Percentiles rank a stretch among this genome's conserved stretches.
phyloP scores from a whole-genome alignment of 2,797 vertebrate genomes.

The Hyperoplus lanceolatus region DNA sequence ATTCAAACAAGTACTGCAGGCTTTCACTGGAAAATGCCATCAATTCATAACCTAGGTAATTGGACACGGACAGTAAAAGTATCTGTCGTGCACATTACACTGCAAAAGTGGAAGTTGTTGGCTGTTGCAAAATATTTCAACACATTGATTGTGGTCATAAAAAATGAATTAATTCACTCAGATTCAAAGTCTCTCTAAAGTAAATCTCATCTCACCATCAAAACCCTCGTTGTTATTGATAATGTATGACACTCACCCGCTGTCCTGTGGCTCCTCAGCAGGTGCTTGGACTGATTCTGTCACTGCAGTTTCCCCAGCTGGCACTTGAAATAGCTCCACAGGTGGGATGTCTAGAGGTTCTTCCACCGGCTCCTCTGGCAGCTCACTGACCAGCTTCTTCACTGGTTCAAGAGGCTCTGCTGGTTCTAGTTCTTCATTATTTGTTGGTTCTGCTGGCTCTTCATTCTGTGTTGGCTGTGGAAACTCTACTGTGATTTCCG shows the following conservation, averaged over 20 bases:
- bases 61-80: conserved; percentile 2
- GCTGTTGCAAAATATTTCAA: neutral
- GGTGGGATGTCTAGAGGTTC: conserved; percentile 41
- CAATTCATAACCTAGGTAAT: neutral
- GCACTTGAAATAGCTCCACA: conserved; percentile 34
- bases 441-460: conserved; percentile 42
- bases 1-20: conserved; percentile 20
- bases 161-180: neutral
- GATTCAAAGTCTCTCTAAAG: neutral
- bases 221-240: neutral
- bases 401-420: conserved; percentile 41
- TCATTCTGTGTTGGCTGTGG: conserved; percentile 39
- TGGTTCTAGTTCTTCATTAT: conserved; percentile 12
- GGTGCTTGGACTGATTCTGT: conserved; percentile 44
- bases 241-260: conserved; percentile 70
- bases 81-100: neutral
- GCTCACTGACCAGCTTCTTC: conserved; percentile 14
- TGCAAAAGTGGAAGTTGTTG: neutral
- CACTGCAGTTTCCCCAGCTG: conserved; percentile 37
- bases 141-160: neutral
- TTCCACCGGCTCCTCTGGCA: conserved; percentile 43
- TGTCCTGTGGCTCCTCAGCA: conserved; percentile 60
- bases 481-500: neutral
- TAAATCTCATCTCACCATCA: neutral
- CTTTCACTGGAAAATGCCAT: conserved; percentile 8